Percentiles rank a stretch among this genome's conserved stretches.
Evolutionary conservation across 30 jellyfish, hydroid and myxozoan species (phyloP).

Genomic region (Aurelia aurita complex sp. Pacific): DNA sequence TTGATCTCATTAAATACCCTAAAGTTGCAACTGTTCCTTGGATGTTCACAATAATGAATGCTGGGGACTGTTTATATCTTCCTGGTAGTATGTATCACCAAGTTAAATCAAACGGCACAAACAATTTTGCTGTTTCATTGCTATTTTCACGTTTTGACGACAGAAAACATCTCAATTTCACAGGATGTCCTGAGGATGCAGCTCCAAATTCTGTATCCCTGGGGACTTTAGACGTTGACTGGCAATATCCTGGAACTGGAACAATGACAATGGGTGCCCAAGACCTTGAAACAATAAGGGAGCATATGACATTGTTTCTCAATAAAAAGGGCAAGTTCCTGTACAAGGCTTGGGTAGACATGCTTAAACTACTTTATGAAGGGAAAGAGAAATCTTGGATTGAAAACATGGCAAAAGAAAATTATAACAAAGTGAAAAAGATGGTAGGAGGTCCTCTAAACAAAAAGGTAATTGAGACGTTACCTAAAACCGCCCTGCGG

Average conservation of each 20-base stretch:
- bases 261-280: constrained; percentile 84
- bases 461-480: neutral
- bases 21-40: constrained; percentile 74
- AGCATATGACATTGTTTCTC: neutral
- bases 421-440: neutral
- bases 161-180: constrained; percentile 28
- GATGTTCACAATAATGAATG: constrained; percentile 44
- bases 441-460: neutral
- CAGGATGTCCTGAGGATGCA: constrained; percentile 51
- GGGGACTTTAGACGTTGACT: constrained; percentile 67
- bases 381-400: neutral
- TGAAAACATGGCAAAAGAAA: constrained; percentile 1
- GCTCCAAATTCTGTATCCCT: constrained; percentile 6
- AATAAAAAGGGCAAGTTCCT: constrained; percentile 6
- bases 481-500: constrained; percentile 42
- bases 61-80: constrained; percentile 80
- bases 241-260: constrained; percentile 87
- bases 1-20: constrained; percentile 72
- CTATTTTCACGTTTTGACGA: constrained; percentile 69
- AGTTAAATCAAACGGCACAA: constrained; percentile 68
- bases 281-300: constrained; percentile 35
- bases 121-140: constrained; percentile 74
- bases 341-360: neutral
- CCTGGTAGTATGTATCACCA: constrained; percentile 87
- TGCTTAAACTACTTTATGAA: neutral